phyloP scores from a whole-genome alignment of 2,888 invertebrate genomes.

The Idaea aversata region DNA sequence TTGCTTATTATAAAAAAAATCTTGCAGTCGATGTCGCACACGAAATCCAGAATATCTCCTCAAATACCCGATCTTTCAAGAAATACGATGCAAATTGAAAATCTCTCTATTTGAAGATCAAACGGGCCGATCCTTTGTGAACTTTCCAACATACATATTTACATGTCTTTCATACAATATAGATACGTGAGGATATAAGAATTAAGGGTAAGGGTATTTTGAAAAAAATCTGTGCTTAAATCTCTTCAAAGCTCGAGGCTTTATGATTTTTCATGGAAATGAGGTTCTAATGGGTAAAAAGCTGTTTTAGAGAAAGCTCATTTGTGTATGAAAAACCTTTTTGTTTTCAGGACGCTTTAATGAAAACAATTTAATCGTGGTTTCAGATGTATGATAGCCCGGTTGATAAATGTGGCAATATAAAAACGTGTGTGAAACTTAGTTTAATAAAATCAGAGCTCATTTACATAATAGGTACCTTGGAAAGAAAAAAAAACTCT shows the following conservation, averaged over 20 bases:
- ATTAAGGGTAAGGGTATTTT: background rate
- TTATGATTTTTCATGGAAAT: background rate
- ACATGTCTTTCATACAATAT: conserved; percentile 19
- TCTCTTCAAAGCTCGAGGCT: background rate
- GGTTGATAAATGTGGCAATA: too few species aligned
- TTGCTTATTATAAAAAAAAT: background rate
- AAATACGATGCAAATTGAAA: conserved; percentile 72
- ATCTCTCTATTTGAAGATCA: conserved; percentile 70
- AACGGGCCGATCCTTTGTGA: conserved; percentile 61
- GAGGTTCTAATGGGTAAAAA: background rate
- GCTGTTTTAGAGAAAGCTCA: background rate
- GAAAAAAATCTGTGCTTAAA: background rate
- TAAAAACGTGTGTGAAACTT: too few species aligned
- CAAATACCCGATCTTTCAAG: conserved; percentile 18
- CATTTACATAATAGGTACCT: too few species aligned
- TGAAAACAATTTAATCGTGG: background rate
- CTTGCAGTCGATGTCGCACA: conserved; percentile 9
- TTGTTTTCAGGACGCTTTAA: background rate
- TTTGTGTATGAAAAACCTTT: background rate
- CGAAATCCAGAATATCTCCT: conserved; percentile 15
- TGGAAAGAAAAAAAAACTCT: too few species aligned
- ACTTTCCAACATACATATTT: conserved; percentile 24
- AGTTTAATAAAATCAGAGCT: too few species aligned
- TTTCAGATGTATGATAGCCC: too few species aligned
- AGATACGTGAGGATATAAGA: conserved; percentile 4